Conservation (phyloP, 2,888 invertebrate species). For the Morpho deidamia region DNA sequence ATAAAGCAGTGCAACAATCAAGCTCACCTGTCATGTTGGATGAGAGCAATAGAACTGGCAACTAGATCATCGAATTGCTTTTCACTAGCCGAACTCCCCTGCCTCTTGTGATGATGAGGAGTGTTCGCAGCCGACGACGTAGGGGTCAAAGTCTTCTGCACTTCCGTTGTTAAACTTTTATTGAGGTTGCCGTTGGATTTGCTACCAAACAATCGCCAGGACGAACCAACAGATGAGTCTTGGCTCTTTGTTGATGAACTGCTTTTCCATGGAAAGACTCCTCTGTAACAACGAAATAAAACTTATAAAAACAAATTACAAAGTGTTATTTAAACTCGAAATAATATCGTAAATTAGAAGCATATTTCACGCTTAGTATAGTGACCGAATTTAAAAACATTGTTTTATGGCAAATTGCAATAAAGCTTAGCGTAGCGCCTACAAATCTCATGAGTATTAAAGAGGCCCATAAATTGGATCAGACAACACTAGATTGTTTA, state of each 20-base stretch:
- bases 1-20: no score
- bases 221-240: slow-evolving; percentile 41
- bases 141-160: slow-evolving; percentile 53
- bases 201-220: slow-evolving; percentile 64
- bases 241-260: slow-evolving; percentile 51
- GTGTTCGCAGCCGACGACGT: slow-evolving; percentile 61
- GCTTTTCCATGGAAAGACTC: slow-evolving; percentile 76
- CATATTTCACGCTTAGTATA: no score
- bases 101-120: slow-evolving; percentile 62
- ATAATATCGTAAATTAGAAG: no score
- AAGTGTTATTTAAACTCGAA: no score
- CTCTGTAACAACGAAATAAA: slow-evolving; percentile 58
- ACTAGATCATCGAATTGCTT: slow-evolving; percentile 79
- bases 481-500: no score
- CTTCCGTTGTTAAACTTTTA: slow-evolving; percentile 46
- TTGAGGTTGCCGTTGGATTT: slow-evolving; percentile 58
- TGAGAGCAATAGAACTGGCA: slow-evolving; percentile 84
- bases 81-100: slow-evolving; percentile 72
- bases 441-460: no score
- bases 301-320: neutral
- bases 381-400: no score
- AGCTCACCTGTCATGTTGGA: slow-evolving; percentile 82
- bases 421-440: no score
- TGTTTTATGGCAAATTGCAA: no score
- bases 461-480: no score